Evolutionary conservation across 92 coral and sea anemone species (phyloP), one percentile per base, ranked within the genome.

Genomic region (Epizoanthus rinbou): DNA sequence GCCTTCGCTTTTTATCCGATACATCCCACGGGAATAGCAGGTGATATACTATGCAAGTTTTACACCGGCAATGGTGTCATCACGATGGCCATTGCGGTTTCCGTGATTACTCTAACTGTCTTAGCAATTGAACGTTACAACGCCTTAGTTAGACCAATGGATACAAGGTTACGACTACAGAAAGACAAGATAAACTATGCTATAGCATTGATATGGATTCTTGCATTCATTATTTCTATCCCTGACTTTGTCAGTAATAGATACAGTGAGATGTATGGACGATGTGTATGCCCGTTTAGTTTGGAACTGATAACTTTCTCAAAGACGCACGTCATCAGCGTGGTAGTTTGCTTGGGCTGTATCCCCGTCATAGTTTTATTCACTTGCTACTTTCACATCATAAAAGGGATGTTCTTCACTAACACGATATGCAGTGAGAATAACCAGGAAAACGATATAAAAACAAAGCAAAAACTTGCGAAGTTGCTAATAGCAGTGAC

Each of bases 281-380:
- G 91, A 6, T 91, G 94, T 43, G 88, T 91, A 1, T 91, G 94
- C 60, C 94, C 92, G 10, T 91, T 91, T 16, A 84, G 91, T 64
- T 85, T 91, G 15, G 88, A 91, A 37, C 28, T 76, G 22, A 91
- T 84, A 18, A 73, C 69, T 16, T 65, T 81, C 14, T 74, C 82
- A 6, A 73, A 66, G 10, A 74, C 59, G 0, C 94, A 91, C 79
- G 94, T 91, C 0, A 43, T 89, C 23, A 88, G 94, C 54, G 82
- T 89, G 0, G 92, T 88, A 0, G 25, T 83, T 11, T 82, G 85
- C 52, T 63, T 88, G n/a, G 94, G 94, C 1, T 68, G 80, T 45
- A 76, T 88, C 3, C 94, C 94, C 15, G 82, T 88, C 65, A 1
- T 76, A 6, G 50, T 91, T 31, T 58, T 91, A 5, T 84, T 91